Evolutionary conservation across 1,140 invertebrate genomes (phyloP).

Genomic region (Scaptomyza pallida): DNA sequence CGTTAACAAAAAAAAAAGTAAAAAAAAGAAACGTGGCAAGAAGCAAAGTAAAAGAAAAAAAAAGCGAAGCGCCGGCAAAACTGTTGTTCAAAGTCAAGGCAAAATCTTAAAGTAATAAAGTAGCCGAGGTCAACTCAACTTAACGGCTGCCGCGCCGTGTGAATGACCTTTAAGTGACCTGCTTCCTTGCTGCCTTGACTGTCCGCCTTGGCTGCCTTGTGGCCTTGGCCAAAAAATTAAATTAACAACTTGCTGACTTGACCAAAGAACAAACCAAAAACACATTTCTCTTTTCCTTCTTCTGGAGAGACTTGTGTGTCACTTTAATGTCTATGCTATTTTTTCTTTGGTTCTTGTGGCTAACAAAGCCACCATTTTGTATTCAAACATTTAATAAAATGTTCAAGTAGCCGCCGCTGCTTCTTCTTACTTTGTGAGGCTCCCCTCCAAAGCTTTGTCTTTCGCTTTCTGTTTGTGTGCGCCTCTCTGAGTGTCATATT

Average conservation of each 20-base stretch:
- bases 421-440: conserved; percentile 13
- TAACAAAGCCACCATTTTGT: conserved; percentile 21
- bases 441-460: not conserved
- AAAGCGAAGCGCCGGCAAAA: conserved; percentile 63
- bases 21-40: conserved; percentile 28
- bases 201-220: conserved; percentile 23
- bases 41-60: conserved; percentile 46
- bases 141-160: conserved; percentile 57
- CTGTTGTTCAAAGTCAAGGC: conserved; percentile 81
- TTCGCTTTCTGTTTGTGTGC: conserved; percentile 17
- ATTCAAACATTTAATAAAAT: conserved; percentile 47
- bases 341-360: not conserved
- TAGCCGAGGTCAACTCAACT: conserved; percentile 64
- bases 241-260: conserved; percentile 57
- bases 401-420: conserved; percentile 14
- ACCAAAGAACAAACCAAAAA: conserved; percentile 20
- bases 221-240: conserved; percentile 71
- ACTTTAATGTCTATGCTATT: conserved; percentile 25
- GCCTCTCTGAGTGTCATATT: conserved; percentile 57
- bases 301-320: conserved; percentile 14
- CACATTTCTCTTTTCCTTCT: no score
- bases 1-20: conserved; percentile 24
- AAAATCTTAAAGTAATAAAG: conserved; percentile 82
- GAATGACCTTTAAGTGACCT: conserved; percentile 80
- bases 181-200: conserved; percentile 45